Conservation (phyloP, 2,113 vertebrate genomes). For the Sapayoa aenigma region DNA sequence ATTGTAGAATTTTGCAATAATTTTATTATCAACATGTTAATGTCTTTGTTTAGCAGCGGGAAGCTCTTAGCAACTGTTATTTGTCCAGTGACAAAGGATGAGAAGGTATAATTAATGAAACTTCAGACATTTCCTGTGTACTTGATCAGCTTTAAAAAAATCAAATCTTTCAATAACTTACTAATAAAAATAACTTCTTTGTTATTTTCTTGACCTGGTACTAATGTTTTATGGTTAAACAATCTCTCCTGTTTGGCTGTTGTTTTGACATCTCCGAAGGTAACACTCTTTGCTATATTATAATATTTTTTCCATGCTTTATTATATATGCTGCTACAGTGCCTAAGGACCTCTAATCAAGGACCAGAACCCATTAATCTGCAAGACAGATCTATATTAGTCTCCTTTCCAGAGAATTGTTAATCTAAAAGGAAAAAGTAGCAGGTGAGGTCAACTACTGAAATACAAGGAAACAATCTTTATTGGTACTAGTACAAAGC, state of each 20-base stretch:
- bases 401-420: not conserved
- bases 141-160: not conserved
- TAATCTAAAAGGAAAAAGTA: not conserved
- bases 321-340: not conserved
- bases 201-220: not conserved
- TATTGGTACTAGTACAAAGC: not conserved
- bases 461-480: not conserved
- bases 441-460: not conserved
- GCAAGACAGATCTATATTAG: not conserved
- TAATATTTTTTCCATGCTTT: not conserved
- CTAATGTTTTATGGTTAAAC: not conserved
- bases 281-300: not conserved
- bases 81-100: not conserved
- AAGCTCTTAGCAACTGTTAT: not conserved
- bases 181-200: too few species aligned
- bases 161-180: not conserved
- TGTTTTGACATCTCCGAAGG: not conserved
- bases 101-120: not conserved
- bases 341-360: not conserved
- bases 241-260: not conserved
- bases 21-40: not conserved
- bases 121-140: not conserved
- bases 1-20: not conserved
- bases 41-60: not conserved
- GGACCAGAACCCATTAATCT: not conserved